Evolutionary conservation across 2,888 invertebrate genomes (phyloP), one percentile per base, ranked within the genome.

Genomic region (Hermaeophaga mercurialis): DNA sequence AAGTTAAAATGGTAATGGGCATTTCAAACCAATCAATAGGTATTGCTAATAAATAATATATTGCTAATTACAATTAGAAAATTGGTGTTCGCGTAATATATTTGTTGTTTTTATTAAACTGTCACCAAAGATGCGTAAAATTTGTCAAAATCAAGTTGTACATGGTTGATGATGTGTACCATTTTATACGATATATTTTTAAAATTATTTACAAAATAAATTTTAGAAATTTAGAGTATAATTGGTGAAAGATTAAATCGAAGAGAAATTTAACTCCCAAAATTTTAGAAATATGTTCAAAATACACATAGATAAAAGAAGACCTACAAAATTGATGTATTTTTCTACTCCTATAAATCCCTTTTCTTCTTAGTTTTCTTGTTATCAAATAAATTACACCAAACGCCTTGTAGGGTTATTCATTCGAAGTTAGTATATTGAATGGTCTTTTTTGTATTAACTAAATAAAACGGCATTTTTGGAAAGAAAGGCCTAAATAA

Each of bases 311-410:
- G n/a, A 53, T 52, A 55, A 54, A 45, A 49, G 41, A 36, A 52
- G 56, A 48, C 44, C 52, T 26, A 59, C 61, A 47, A 49, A 61
- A 56, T 59, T 54, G 46, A 67, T 64, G 66, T 69, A 69, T 69
- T 69, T 69, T 69, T 69, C 68, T 69, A 69, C 69, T 69, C 62
- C 65, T 61, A 43, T 44, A 38, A 53, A 24, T 45, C 48, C 47
- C 33, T 36, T 31, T 56, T 52, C 54, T 41, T 41, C 18, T 47
- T 41, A 33, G 43, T 39, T 31, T 31, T 22, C 41, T 34, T 50
- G 36, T 48, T 18, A 22, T 26, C 9, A 34, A 48, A 26, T 15
- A 11, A 15, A 38, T 38, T 38, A 12, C 14, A 39, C 18, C 39
- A 11, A 39, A n/a, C n/a, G 39, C 39, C 39, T 39, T 39, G 18